Evolutionary conservation across 2,797 vertebrate genomes (phyloP), one percentile per base, ranked within the genome.

Genomic region (Gadopsis marmoratus): DNA sequence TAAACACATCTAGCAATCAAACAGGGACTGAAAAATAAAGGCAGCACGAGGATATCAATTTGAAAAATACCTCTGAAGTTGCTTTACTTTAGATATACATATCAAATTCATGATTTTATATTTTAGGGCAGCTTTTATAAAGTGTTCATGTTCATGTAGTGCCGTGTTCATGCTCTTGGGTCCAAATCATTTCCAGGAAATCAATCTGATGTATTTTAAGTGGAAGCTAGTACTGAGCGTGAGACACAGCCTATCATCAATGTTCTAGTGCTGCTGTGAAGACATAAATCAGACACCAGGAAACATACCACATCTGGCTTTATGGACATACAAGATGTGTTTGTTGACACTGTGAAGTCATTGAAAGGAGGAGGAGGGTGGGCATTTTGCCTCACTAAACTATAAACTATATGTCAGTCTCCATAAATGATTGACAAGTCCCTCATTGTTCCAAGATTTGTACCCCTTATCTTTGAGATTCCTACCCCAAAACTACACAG

Each of bases 301-400:
- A 76, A 31, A 62, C 33, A 29, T 58, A 67, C 35, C n/a, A 45
- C 33, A 71, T 1, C 35, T 60, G 47, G 64, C 10, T 53, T 72
- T 53, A 35, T 59, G 59, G 41, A 75, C 71, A 70, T 33, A 43
- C 61, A 62, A 13, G 19, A 58, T n/a, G 31, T 63, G 73, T 59
- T 74, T 81, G 39, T 71, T 74, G 65, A 69, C 39, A 41, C 47
- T 29, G 50, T 12, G 51, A 55, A 21, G 55, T 65, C 79, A 47
- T 1, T 19, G 53, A 71, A 61, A 47, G 33, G 29, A 59, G 37
- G 23, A 47, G 48, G 23, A 48, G 29, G 35, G 26, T 2, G 48
- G 54, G 26, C 8, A 31, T 45, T 58, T 33, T 47, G 16, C 14
- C 19, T 78, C 41, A n/a, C 2, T 8, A 72, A 75, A 75, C 9